Base-by-base conservation (phyloP, 2,797 vertebrate genomes). In the Nannoperca obscura region DNA sequence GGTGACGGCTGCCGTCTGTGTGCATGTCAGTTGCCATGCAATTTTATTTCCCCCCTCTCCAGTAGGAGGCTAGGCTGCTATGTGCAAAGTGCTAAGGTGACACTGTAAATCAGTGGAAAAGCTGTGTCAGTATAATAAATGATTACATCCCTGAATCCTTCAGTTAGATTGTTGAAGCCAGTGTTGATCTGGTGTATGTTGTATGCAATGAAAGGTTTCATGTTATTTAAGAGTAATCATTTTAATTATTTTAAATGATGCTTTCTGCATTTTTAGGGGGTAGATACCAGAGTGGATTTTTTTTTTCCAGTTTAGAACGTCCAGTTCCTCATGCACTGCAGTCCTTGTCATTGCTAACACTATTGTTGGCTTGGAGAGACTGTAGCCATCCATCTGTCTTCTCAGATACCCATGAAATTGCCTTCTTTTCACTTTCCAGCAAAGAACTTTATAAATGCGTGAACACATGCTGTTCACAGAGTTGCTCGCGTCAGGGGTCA, bases 1-100 rank as follows among this genome's bases (percentile, higher is more conserved):
- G 92, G 92, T 30, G 88, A 95, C 77, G 62, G 76, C 86, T 92
- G 79, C 76, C 67, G 71, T 89, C 86, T 87, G 79, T 60, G 88
- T 80, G 70, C 89, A 79, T 88, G 88, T 93, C 90, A 86, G 94
- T 94, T 94, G 90, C 94, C 91, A 93, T 93, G 92, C 85, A 89
- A 89, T 88, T 86, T 89, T 91, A n/a, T 81, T 85, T 82, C 62
- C 24, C 2, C 3, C 54, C 47, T 83, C 66, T 71, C 72, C 54
- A 67, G 76, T 63, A 83, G 65, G 88, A 81, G 72, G 59, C 79
- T 42, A 17, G 49, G 52, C 62, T 57, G 67, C 74, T 62, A 14
- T 42, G 46, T 82, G 63, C 58, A 78, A 80, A 73, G 42, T 77
- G 59, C 42, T 59, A 32, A 19, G 17, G 36, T 64, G 59, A 77